Evolutionary conservation across 2,113 vertebrate genomes (phyloP).

Genomic region (Craseonycteris thonglongyai): DNA sequence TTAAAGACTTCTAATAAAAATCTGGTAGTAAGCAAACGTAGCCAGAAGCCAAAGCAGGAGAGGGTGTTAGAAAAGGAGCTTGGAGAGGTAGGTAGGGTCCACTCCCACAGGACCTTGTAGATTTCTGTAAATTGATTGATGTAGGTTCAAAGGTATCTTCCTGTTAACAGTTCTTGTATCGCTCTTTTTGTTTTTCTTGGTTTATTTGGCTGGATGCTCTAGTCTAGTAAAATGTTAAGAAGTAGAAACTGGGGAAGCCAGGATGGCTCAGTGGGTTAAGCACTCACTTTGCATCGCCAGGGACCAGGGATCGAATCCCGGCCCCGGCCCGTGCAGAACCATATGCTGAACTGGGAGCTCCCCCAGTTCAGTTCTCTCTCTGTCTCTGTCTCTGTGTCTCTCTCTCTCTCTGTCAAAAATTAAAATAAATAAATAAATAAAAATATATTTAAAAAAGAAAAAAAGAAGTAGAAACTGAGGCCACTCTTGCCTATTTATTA

Average conservation of each 20-base stretch:
- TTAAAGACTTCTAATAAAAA: not conserved
- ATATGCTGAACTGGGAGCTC: no score
- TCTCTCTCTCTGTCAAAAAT: no score
- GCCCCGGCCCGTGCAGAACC: no score
- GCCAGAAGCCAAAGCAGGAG: no score
- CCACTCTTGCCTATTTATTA: not conserved
- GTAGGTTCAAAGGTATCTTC: not conserved
- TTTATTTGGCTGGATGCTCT: not conserved
- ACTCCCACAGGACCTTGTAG: not conserved
- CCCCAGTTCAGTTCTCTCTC: no score
- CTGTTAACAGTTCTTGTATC: rapidly evolving
- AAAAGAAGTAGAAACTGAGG: not conserved
- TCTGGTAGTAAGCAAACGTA: not conserved
- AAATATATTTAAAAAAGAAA: no score
- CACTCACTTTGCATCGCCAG: no score
- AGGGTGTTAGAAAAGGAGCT: not conserved
- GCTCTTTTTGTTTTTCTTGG: not conserved
- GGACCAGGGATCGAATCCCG: no score
- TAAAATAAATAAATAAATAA: no score
- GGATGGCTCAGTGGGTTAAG: no score
- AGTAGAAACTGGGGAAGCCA: not conserved
- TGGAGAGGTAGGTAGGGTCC: no score
- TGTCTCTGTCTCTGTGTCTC: no score
- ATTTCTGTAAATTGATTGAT: not conserved
- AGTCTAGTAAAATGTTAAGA: not conserved